Evolutionary conservation across 2,888 invertebrate genomes (phyloP).

Genomic region (Lepetodrilus schrolli): DNA sequence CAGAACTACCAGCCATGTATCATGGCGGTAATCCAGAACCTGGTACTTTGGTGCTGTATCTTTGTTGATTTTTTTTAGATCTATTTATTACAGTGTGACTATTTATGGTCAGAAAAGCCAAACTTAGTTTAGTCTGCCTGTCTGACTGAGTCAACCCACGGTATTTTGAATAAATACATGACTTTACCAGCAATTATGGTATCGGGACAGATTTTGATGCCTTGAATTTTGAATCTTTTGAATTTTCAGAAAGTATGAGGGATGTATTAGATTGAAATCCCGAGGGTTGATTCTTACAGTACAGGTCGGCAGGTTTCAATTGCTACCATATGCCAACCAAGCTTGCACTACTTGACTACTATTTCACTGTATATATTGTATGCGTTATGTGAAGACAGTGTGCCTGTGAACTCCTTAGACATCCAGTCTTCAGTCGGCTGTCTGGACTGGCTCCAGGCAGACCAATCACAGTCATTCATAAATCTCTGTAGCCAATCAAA

Average conservation of each 20-base stretch:
- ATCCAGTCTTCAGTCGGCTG: too few relatives aligned
- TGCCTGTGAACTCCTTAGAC: too few relatives aligned
- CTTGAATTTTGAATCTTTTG: background rate
- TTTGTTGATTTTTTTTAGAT: background rate
- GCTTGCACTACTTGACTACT: background rate
- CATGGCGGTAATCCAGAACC: too few relatives aligned
- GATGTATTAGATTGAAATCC: too few relatives aligned
- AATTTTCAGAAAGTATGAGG: too few relatives aligned
- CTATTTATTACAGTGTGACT: conserved; percentile 5
- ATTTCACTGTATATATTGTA: background rate
- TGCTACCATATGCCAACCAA: background rate
- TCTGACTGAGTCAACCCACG: background rate
- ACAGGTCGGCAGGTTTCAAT: too few relatives aligned
- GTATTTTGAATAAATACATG: background rate
- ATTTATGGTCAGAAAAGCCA: too few relatives aligned
- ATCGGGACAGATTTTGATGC: background rate
- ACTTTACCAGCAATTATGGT: background rate
- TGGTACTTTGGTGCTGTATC: background rate
- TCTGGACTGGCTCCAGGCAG: too few relatives aligned
- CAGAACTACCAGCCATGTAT: too few relatives aligned
- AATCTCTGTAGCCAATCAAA: too few relatives aligned
- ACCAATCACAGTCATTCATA: too few relatives aligned
- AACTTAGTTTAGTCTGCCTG: background rate
- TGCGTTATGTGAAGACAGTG: background rate
- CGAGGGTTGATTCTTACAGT: too few relatives aligned